Evolutionary conservation across 2,797 vertebrate species (phyloP), one percentile per base, ranked within the genome.

Genomic region (Acanthornis magna): DNA sequence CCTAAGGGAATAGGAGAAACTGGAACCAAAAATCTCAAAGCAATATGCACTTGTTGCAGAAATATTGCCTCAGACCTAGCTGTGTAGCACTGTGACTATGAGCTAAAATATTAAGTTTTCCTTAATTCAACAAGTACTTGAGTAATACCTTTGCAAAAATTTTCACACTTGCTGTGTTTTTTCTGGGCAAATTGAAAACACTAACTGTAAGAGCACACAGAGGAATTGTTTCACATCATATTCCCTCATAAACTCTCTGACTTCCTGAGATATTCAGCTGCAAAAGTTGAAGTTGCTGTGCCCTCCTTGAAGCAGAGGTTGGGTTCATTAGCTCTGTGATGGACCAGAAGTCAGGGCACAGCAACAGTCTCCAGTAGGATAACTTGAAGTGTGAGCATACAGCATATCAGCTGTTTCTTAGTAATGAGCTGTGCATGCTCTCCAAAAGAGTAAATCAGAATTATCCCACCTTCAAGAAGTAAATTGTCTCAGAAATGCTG

Each of bases 141-240:
- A 78, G 29, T 54, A 85, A 83, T 66, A 80, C 21, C n/a, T 91
- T 84, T 63, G n/a, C 51, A 91, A 91, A 87, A 32, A 30, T 50
- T 32, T 80, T 95, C 55, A 85, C 48, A 57, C 51, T 91, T 71
- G 32, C 77, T 43, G 34, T 57, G 43, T 7, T 53, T 94, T 78
- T 79, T 57, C n/a, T 47, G 43, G 88, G 14, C 9, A 84, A 93
- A 71, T 32, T 66, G 38, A 80, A 95, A 96, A 70, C 43, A 55
- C 16, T 85, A 42, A 70, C 58, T 72, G 1, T 21, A 82, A 82
- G 36, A 90, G 32, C n/a, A 67, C 50, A 32, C 11, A n/a, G 15
- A 91, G 40, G 40, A 84, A 21, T 74, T 79, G 18, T 73, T 88
- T 93, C 53, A 70, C 29, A 84, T 50, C 21, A 40, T 47, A 50